Conservation (phyloP, 2,113 vertebrate species). For the Acinonyx jubatus region DNA sequence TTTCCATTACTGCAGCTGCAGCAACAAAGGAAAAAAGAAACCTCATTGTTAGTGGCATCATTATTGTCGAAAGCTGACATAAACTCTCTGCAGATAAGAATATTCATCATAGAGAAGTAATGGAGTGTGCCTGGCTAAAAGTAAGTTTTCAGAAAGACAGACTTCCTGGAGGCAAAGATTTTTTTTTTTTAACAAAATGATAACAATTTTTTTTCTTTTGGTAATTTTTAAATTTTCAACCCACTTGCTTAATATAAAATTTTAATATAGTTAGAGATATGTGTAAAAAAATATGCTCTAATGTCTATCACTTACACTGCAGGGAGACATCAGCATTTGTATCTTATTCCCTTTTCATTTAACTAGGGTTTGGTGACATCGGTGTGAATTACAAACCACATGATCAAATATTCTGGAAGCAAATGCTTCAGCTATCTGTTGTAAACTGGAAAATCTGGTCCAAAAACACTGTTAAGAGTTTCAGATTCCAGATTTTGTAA, state of each 20-base stretch:
- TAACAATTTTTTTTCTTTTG: slow-evolving; percentile 17
- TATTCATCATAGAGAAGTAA: background rate
- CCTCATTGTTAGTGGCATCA: background rate
- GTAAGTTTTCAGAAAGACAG: slow-evolving; percentile 47
- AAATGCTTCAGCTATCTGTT: background rate
- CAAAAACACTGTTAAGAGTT: background rate
- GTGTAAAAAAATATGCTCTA: background rate
- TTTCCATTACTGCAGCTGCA: slow-evolving; percentile 97
- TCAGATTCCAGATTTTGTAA: background rate
- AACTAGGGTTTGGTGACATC: background rate
- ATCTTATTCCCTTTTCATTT: background rate
- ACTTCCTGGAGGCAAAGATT: background rate
- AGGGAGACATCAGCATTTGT: background rate
- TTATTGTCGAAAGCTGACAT: slow-evolving; percentile 41
- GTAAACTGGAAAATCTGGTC: background rate
- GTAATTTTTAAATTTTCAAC: slow-evolving; percentile 41
- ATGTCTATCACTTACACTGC: background rate
- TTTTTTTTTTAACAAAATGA: slow-evolving; percentile 52
- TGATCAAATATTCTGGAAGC: background rate
- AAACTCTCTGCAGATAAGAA: slow-evolving; percentile 30
- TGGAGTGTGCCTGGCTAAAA: background rate
- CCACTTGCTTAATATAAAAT: slow-evolving; percentile 18
- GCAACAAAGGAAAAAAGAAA: slow-evolving; percentile 17
- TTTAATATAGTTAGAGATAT: background rate
- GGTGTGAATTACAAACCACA: background rate